Evolutionary conservation across 2,888 invertebrate genomes (phyloP), one percentile per base, ranked within the genome.

Genomic region (Eupithecia centaureata): DNA sequence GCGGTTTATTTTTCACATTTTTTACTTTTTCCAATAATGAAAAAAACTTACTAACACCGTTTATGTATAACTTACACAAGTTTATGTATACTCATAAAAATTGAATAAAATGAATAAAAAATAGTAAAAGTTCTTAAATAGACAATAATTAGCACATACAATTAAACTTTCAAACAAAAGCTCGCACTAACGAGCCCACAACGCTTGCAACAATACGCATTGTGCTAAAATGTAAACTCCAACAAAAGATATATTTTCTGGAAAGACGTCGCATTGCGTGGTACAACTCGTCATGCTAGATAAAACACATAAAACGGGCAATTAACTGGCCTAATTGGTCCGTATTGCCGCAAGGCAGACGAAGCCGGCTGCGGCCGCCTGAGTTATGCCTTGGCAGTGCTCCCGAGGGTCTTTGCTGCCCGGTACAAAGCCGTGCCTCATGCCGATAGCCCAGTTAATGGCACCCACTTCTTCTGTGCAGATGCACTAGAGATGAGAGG

Each of bases 261-360:
- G 10, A 15, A 52, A 1, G 52, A 27, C 22, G 51, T 25, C 27
- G 52, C 27, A 5, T 27, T 27, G 25, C 15, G 4, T 22, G 13
- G 60, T 51, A 32, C 38, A 63, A n/a, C 27, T 15, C 56, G 60
- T 60, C 54, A 30, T 30, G 69, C 51, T 59, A 69, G 47, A 69
- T 69, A 63, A 65, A 65, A 58, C 58, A 42, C 62, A 62, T 65
- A 59, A 68, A 62, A 68, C 51, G 33, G 56, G 65, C 65, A 65
- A 69, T 69, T 69, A 69, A 69, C 57, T 22, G n/a, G 54, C 59
- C 59, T 69, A 63, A 69, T 69, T 65, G 65, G 59, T 60, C 33
- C 62, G 62, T 69, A 69, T 69, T 65, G 69, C 59, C 15, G 58
- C 64, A 35, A 61, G 38, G 59, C 64, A 15, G 61, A 56, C 62